These are phyloP conservation scores for Emys orbicularis DNA, from an alignment of 2,797 vertebrate genomes.

Conservation along the genomic window DNA sequence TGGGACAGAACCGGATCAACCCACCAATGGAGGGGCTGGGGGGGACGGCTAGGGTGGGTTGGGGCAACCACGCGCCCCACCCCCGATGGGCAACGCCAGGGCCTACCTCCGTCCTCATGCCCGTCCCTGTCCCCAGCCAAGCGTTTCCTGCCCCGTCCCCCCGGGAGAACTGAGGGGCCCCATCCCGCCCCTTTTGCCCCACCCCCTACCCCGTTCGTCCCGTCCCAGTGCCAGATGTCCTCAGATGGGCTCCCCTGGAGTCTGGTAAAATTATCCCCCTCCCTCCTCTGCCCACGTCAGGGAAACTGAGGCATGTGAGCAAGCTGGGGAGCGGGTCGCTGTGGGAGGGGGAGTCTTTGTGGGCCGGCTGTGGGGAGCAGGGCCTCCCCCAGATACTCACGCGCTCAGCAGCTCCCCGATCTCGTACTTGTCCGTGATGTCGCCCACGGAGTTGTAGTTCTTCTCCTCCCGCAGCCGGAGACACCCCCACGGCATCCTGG, in stretches of 20 bases:
- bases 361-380: neutral
- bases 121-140: neutral
- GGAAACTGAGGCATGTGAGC: neutral
- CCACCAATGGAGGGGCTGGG: neutral
- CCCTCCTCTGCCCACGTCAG: neutral
- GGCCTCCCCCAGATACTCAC: conserved; percentile 78
- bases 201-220: neutral
- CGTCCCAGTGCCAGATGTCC: neutral
- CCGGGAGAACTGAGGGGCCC: neutral
- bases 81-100: neutral
- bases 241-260: neutral
- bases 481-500: conserved; percentile 90
- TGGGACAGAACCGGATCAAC: neutral
- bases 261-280: neutral
- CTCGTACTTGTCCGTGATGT: conserved; percentile 91
- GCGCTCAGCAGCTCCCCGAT: conserved; percentile 89
- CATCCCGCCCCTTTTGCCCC: neutral
- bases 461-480: conserved; percentile 90
- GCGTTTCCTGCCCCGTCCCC: too few species aligned
- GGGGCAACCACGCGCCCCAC: neutral
- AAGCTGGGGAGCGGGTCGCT: too few species aligned
- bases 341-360: too few species aligned
- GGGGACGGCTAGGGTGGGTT: too few species aligned
- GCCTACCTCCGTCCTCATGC: too few species aligned
- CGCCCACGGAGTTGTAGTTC: conserved; percentile 85